These are phyloP conservation scores for Helicoverpa armigera DNA, from an alignment of 1,140 invertebrate genomes.

Conservation along the genomic window DNA sequence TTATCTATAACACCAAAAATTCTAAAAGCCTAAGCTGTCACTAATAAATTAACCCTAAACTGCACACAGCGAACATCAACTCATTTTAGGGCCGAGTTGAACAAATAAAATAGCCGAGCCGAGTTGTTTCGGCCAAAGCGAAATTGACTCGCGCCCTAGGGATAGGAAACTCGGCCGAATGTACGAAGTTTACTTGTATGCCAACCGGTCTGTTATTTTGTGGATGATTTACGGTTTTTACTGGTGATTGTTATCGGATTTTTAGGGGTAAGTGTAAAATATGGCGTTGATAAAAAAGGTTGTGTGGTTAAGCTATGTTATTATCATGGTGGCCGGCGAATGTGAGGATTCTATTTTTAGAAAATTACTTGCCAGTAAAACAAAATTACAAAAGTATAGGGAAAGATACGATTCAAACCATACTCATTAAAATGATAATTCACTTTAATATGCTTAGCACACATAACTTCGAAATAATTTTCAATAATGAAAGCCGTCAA, in stretches of 20 bases:
- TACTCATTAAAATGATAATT: no score
- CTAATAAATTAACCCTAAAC: conserved; percentile 21
- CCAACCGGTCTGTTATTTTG: background rate
- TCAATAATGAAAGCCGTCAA: no score
- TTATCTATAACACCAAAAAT: no score
- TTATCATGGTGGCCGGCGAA: no score
- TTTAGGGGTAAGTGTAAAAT: background rate
- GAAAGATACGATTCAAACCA: no score
- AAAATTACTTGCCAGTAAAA: no score
- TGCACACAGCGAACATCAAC: conserved; percentile 3
- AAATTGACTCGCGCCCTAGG: conserved; percentile 26
- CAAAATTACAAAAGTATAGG: no score
- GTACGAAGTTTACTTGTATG: conserved; percentile 1
- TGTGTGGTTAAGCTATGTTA: no score
- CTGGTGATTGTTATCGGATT: background rate
- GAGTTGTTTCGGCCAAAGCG: background rate
- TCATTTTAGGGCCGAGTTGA: conserved; percentile 1
- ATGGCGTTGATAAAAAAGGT: no score
- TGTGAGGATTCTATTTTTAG: no score
- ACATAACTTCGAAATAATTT: no score
- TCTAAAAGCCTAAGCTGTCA: background rate
- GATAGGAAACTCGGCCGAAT: conserved; percentile 3
- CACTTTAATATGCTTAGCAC: no score
- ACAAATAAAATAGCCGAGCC: conserved; percentile 23
- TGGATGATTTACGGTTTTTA: background rate